Conservation (phyloP, 2,797 vertebrate genomes). For the Crossoptilon crossoptilon region DNA sequence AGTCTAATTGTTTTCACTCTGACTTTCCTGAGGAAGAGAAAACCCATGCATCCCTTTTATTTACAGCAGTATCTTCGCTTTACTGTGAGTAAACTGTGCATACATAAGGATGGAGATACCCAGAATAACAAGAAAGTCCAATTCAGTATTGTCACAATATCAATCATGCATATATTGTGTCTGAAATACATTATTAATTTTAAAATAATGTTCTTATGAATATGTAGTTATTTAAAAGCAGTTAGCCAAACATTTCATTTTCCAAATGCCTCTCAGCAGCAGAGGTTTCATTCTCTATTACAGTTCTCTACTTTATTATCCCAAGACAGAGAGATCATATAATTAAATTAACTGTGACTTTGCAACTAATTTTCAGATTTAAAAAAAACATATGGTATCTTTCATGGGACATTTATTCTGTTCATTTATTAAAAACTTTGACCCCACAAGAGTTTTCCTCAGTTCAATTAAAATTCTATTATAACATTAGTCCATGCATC, state of each 20-base stretch:
- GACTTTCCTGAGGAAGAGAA: neutral
- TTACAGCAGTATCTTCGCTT: neutral
- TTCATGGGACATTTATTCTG: conserved; percentile 67
- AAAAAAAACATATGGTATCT: conserved; percentile 32
- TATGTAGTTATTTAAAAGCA: conserved; percentile 36
- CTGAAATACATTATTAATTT: neutral
- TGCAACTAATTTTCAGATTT: conserved; percentile 71
- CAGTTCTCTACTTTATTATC: conserved; percentile 63
- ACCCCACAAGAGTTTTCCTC: conserved; percentile 51
- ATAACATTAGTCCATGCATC: conserved; percentile 9
- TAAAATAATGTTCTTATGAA: neutral
- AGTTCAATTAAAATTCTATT: conserved; percentile 65
- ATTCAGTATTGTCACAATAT: neutral
- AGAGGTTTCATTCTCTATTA: conserved; percentile 22
- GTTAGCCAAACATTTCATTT: neutral
- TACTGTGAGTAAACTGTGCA: neutral
- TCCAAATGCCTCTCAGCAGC: neutral
- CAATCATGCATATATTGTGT: neutral
- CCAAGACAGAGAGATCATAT: conserved; percentile 44
- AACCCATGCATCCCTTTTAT: neutral
- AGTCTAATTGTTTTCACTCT: neutral
- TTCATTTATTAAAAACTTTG: conserved; percentile 72
- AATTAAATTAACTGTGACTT: conserved; percentile 79
- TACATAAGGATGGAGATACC: neutral
- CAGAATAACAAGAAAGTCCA: neutral